Percentiles rank a stretch among this genome's conserved stretches.
phyloP scores from a whole-genome alignment of 2,797 vertebrate genomes.

The Eupleurogrammus muticus region DNA sequence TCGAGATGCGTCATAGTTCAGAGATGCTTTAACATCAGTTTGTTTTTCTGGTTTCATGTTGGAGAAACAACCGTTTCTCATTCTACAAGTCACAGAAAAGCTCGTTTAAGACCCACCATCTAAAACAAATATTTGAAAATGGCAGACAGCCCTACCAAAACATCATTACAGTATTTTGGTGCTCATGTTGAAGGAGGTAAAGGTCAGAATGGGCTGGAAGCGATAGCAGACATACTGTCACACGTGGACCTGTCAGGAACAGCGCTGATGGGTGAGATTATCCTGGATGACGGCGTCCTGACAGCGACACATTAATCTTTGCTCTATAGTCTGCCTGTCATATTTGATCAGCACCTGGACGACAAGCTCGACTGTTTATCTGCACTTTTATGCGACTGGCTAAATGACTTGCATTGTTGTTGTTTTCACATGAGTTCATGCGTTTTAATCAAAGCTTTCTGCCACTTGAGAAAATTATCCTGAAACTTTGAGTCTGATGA shows the following conservation, averaged over 20 bases:
- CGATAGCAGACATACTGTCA: constrained; percentile 34
- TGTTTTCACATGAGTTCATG: background rate
- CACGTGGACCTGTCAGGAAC: constrained; percentile 41
- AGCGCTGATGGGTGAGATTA: constrained; percentile 2
- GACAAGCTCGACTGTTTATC: constrained; percentile 22
- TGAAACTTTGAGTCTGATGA: background rate
- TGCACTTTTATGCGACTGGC: constrained; percentile 12
- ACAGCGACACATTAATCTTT: constrained; percentile 20
- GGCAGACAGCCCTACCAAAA: background rate
- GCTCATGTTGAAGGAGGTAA: constrained; percentile 10
- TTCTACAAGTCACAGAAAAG: background rate
- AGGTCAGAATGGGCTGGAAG: constrained; percentile 41
- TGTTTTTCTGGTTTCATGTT: background rate
- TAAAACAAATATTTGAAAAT: constrained; percentile 8
- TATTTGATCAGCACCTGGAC: constrained; percentile 30
- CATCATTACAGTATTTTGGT: background rate
- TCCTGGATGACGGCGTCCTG: constrained; percentile 15
- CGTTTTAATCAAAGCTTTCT: constrained; percentile 14
- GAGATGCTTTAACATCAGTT: constrained; percentile 1
- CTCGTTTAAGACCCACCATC: constrained; percentile 5
- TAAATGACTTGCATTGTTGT: constrained; percentile 20
- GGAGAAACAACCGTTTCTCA: background rate
- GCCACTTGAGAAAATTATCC: constrained; percentile 1
- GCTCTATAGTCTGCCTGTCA: constrained; percentile 26
- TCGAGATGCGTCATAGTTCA: background rate